Percentiles rank a stretch among this genome's conserved stretches.
phyloP scores from a whole-genome alignment of 2,113 vertebrate genomes.

The Nycticebus coucang region DNA sequence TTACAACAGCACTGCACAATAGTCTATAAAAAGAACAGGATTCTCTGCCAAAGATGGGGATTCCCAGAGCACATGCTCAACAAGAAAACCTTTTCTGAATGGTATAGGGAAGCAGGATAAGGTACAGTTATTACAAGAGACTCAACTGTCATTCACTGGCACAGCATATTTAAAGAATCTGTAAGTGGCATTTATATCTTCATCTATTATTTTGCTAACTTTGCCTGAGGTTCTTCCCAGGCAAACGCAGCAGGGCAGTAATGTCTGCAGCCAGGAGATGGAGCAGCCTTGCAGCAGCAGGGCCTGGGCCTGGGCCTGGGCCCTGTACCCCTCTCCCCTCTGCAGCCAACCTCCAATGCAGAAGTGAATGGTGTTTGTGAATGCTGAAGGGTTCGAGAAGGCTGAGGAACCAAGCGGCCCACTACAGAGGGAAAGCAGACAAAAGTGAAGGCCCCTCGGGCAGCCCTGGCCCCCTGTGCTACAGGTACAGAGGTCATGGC shows the following conservation, averaged over 20 bases:
- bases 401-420: background rate
- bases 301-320: background rate
- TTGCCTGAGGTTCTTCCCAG: accelerated
- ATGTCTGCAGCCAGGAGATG: accelerated
- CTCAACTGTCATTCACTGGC: too few species aligned
- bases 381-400: accelerated
- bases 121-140: background rate
- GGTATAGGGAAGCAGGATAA: background rate
- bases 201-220: background rate
- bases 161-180: accelerated
- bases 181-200: background rate
- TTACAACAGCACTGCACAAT: accelerated
- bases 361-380: too few species aligned
- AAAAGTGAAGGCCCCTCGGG: too few species aligned
- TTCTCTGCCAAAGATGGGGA: background rate
- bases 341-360: accelerated
- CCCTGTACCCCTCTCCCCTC: background rate
- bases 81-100: background rate
- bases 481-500: background rate
- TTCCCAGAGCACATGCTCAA: background rate
- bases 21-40: background rate
- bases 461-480: too few species aligned
- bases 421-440: background rate
- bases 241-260: background rate
- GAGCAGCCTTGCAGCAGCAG: accelerated